Conservation (phyloP, 2,113 vertebrate species). For the Stomatorhinus ivindoensis region DNA sequence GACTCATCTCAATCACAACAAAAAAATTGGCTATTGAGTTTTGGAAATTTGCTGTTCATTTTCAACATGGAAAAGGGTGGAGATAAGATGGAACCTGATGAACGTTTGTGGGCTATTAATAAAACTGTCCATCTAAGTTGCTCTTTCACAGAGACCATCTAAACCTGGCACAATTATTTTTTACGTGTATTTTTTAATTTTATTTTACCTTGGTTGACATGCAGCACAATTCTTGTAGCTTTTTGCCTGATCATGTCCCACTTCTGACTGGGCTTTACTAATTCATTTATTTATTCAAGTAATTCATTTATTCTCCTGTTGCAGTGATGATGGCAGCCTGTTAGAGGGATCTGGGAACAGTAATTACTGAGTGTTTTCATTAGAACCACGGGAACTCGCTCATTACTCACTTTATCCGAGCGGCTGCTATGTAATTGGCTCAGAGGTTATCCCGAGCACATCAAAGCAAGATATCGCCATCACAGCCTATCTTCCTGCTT, state of each 20-base stretch:
- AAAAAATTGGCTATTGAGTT: not conserved
- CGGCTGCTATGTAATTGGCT: slow-evolving; percentile 69
- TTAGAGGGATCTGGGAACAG: slow-evolving; percentile 52
- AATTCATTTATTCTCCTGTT: slow-evolving; percentile 43
- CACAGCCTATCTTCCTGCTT: slow-evolving; percentile 63
- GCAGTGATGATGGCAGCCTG: slow-evolving; percentile 51
- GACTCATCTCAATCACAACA: not conserved
- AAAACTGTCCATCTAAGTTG: not conserved
- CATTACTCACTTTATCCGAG: slow-evolving; percentile 53
- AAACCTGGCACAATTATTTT: not conserved
- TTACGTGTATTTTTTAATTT: not conserved
- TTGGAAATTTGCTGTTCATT: not conserved
- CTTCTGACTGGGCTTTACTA: slow-evolving; percentile 11
- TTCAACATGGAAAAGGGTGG: not conserved
- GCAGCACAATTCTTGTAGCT: not conserved
- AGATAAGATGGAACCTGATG: not conserved
- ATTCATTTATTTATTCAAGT: slow-evolving; percentile 11
- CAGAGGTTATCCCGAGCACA: slow-evolving; percentile 64
- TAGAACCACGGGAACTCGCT: slow-evolving; percentile 5
- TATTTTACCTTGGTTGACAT: not conserved
- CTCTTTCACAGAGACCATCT: not conserved
- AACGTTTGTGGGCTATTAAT: not conserved
- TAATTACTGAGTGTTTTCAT: slow-evolving; percentile 51
- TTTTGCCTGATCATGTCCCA: not conserved
- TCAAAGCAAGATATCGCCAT: slow-evolving; percentile 63